Percentiles rank a stretch among this genome's conserved stretches.
Evolutionary conservation across 2,113 vertebrate species (phyloP).

Genomic region (Petrocephalus zakoni): DNA sequence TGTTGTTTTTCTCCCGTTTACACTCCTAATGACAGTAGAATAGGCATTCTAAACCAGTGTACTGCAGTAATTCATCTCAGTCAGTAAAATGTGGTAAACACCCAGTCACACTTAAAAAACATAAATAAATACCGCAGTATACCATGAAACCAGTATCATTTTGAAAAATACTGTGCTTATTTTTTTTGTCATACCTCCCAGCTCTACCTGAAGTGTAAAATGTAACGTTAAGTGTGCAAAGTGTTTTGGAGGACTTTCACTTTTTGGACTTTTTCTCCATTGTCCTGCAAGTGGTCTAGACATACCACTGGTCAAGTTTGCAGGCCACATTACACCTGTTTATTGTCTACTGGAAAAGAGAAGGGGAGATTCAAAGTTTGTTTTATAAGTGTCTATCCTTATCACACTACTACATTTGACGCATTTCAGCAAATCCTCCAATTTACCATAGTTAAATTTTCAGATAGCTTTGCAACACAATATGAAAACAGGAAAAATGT

Average conservation of each 20-base stretch:
- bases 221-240: neutral
- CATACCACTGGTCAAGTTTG: neutral
- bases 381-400: neutral
- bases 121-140: no score
- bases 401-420: neutral
- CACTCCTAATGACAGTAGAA: no score
- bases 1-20: no score
- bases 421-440: neutral
- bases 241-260: neutral
- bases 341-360: neutral
- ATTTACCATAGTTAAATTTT: neutral
- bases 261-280: no score
- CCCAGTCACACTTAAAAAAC: no score
- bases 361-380: neutral
- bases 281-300: neutral
- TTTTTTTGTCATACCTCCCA: no score
- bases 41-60: no score
- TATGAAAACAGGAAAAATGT: neutral
- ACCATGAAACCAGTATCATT: no score
- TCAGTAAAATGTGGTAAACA: no score
- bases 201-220: no score
- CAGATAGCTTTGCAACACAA: neutral
- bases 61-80: no score
- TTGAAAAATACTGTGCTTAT: no score
- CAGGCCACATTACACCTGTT: neutral